Conservation (phyloP, 2,888 invertebrate species). For the Drosophila kuntzei region DNA sequence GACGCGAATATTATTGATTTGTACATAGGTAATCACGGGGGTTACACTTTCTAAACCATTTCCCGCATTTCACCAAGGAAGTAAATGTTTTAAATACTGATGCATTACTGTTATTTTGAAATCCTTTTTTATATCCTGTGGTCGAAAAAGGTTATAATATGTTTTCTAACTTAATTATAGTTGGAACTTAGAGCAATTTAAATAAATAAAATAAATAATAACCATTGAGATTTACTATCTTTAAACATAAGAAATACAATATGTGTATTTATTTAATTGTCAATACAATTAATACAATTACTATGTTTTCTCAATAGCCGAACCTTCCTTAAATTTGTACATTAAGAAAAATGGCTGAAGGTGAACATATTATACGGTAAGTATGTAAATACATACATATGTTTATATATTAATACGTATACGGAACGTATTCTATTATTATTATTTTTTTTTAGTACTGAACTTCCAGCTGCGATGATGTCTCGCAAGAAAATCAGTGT, state of each 20-base stretch:
- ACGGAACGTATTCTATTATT: neutral
- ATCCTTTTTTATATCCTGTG: no score
- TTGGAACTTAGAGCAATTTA: no score
- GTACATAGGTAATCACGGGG: no score
- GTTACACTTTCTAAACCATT: neutral
- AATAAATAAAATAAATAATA: no score
- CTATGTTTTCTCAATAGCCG: neutral
- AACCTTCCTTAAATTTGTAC: neutral
- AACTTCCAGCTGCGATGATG: slow-evolving; percentile 91
- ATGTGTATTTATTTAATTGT: no score
- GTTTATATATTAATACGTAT: no score
- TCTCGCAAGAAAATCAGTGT: slow-evolving; percentile 93
- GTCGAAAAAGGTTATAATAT: no score
- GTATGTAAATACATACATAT: neutral
- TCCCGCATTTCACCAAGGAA: neutral
- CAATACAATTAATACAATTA: neutral
- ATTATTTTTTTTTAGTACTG: slow-evolving; percentile 86
- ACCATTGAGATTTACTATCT: no score
- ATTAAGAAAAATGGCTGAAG: slow-evolving; percentile 16
- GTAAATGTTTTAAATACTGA: neutral
- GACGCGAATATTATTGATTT: slow-evolving; percentile 5
- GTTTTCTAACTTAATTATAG: no score
- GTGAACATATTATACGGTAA: slow-evolving; percentile 16
- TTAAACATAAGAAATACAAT: no score
- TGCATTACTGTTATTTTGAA: neutral